These are phyloP conservation scores for Steinernema khuongi DNA, from an alignment of 1,140 invertebrate species.

Conservation along the genomic window DNA sequence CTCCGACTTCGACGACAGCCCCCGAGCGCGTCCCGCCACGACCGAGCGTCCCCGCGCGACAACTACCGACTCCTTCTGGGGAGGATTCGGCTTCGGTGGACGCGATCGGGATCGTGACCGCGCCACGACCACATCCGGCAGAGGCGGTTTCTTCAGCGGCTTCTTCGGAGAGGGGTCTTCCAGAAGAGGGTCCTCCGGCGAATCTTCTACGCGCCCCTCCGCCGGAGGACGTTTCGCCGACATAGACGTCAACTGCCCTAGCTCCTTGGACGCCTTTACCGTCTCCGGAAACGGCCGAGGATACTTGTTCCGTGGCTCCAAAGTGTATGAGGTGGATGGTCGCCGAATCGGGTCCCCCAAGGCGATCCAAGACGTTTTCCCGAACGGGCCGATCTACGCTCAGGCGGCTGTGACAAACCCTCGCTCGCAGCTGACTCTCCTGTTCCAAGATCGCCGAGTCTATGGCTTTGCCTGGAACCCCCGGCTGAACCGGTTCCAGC, in stretches of 20 bases:
- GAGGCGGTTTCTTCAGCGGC: conserved; percentile 29
- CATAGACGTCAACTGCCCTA: conserved; percentile 22
- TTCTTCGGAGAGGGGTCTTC: conserved; percentile 14
- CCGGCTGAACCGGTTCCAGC: conserved; percentile 27
- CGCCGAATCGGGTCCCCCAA: background rate
- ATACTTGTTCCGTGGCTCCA: conserved; percentile 27
- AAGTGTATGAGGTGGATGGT: conserved; percentile 26
- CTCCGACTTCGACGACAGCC: background rate
- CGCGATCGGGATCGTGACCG: background rate
- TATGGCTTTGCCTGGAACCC: conserved; percentile 31
- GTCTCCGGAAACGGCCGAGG: background rate
- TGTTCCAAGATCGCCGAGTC: conserved; percentile 28
- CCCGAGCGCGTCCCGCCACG: background rate
- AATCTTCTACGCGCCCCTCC: background rate
- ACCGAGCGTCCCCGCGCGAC: conserved; percentile 11
- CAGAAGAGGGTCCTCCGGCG: background rate
- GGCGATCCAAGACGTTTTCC: conserved; percentile 25
- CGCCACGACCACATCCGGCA: conserved; percentile 17
- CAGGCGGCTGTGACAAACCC: conserved; percentile 30
- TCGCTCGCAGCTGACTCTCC: conserved; percentile 25
- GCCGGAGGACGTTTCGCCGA: background rate
- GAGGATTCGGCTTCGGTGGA: conserved; percentile 18
- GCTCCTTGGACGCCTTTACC: conserved; percentile 26
- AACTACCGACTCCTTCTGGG: conserved; percentile 7
- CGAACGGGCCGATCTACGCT: conserved; percentile 25